Conservation (phyloP, 2,888 invertebrate species). For the Agrochola lota region DNA sequence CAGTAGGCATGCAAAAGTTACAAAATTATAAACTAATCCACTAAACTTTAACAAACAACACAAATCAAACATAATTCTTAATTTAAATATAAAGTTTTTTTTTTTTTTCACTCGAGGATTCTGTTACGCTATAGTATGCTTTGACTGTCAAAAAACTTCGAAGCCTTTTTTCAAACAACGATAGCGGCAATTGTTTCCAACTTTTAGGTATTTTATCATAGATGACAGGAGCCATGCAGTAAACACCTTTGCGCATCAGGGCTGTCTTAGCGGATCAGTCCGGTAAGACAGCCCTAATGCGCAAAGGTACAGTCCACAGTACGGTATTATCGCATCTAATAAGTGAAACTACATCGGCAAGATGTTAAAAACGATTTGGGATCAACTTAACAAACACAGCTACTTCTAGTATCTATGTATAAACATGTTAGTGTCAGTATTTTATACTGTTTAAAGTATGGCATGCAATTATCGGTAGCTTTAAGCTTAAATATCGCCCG, state of each 20-base stretch:
- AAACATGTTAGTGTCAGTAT: neutral
- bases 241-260: neutral
- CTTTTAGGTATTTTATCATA: neutral
- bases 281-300: too few species aligned
- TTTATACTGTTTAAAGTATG: neutral
- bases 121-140: neutral
- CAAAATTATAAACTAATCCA: too few species aligned
- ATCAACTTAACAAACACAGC: neutral
- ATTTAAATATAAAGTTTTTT: neutral
- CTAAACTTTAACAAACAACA: too few species aligned
- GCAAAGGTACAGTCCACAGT: too few species aligned
- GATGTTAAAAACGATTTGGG: neutral
- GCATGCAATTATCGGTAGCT: neutral
- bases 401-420: neutral
- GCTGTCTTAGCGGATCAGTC: neutral
- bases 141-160: neutral
- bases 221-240: neutral
- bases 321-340: neutral
- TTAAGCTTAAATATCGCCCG: neutral
- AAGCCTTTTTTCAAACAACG: neutral
- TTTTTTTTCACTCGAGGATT: neutral
- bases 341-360: neutral
- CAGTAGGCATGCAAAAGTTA: too few species aligned
- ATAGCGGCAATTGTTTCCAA: neutral
- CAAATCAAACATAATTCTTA: too few species aligned